Evolutionary conservation across 2,797 vertebrate genomes (phyloP).

Genomic region (Sparus aurata): DNA sequence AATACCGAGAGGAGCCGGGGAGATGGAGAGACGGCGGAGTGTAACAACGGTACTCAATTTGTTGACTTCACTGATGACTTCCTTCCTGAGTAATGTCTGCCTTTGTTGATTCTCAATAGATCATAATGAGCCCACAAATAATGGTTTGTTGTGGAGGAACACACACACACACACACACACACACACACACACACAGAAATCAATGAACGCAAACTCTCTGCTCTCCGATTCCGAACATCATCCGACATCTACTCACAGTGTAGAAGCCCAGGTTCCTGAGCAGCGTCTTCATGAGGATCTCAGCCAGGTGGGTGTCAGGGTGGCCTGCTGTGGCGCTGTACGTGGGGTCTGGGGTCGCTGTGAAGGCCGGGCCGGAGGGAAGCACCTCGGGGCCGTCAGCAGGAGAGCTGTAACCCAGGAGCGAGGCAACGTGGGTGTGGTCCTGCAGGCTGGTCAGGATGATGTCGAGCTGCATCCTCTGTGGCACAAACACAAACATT

Average conservation of each 20-base stretch:
- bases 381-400: conserved; percentile 77
- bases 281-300: conserved; percentile 89
- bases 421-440: conserved; percentile 88
- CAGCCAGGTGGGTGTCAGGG: conserved; percentile 86
- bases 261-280: conserved; percentile 90
- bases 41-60: neutral
- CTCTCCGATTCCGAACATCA: neutral
- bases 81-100: conserved; percentile 1
- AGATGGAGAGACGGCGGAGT: neutral
- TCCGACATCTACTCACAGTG: conserved; percentile 77
- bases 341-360: conserved; percentile 66
- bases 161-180: neutral
- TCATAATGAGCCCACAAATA: neutral
- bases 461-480: conserved; percentile 96
- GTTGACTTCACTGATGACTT: conserved; percentile 22
- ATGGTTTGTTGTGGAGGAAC: neutral
- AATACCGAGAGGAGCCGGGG: neutral
- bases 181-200: neutral
- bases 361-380: conserved; percentile 84
- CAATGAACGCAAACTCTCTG: neutral
- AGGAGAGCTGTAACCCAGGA: conserved; percentile 87
- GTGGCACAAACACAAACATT: conserved; percentile 12
- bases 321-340: conserved; percentile 67
- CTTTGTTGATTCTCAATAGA: neutral
- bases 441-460: conserved; percentile 90